Evolutionary conservation across 2,113 vertebrate species (phyloP).

Genomic region (Aythya baeri): DNA sequence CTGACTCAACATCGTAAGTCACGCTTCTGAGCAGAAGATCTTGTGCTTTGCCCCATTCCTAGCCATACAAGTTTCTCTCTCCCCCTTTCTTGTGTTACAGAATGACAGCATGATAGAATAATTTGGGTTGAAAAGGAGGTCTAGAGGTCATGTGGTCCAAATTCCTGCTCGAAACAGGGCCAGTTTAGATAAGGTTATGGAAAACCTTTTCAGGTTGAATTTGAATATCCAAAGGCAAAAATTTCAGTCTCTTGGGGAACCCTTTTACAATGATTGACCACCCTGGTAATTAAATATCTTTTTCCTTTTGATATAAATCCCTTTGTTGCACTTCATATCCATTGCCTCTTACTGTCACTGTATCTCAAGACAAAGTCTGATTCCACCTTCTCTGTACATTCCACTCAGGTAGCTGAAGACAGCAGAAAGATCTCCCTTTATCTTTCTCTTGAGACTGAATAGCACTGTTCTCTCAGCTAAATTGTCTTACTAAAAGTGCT

Average conservation of each 20-base stretch:
- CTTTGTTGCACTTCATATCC: background rate
- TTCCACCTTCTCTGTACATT: background rate
- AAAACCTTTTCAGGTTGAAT: background rate
- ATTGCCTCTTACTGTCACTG: background rate
- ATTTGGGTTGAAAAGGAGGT: background rate
- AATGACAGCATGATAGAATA: background rate
- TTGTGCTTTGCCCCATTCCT: background rate
- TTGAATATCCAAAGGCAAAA: background rate
- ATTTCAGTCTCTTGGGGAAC: background rate
- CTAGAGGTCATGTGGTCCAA: background rate
- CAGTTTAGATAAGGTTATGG: background rate
- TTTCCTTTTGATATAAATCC: background rate
- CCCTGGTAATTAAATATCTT: background rate
- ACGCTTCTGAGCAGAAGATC: background rate
- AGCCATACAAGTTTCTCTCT: background rate
- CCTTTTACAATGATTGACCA: background rate
- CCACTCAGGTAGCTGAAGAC: background rate
- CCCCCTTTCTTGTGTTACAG: background rate
- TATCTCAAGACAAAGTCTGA: background rate
- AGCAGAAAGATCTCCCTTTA: background rate
- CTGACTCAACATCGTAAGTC: background rate
- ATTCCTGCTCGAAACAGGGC: background rate
- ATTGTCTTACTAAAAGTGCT: background rate
- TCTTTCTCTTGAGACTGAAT: background rate
- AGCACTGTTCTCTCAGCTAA: background rate